These are phyloP conservation scores for Xestia xanthographa DNA, from an alignment of 2,888 invertebrate species.

Conservation along the genomic window DNA sequence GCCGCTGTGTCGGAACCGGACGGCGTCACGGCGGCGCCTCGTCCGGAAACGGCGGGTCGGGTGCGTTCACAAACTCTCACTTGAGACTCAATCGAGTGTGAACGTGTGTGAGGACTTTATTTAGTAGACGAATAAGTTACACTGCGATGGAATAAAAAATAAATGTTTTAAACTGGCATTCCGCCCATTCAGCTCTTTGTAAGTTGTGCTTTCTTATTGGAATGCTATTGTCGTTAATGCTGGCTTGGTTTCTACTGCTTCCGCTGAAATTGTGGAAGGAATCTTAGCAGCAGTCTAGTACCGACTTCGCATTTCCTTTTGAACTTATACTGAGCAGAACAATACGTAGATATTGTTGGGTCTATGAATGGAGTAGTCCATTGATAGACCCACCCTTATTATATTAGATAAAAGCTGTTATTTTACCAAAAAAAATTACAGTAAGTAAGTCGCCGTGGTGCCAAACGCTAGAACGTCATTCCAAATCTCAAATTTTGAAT, in stretches of 20 bases:
- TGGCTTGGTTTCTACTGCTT: constrained; percentile 54
- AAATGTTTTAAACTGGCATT: constrained; percentile 65
- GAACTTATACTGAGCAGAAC: not conserved
- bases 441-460: not conserved
- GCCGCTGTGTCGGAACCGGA: constrained; percentile 77
- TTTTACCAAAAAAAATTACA: not conserved
- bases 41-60: constrained; percentile 80
- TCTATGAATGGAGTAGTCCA: no score
- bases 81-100: constrained; percentile 80
- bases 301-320: not conserved
- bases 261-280: constrained; percentile 34
- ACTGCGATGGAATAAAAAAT: constrained; percentile 64
- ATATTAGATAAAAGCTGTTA: not conserved
- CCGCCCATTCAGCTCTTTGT: constrained; percentile 58
- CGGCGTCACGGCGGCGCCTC: constrained; percentile 86
- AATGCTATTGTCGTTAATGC: constrained; percentile 59
- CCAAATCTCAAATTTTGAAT: not conserved
- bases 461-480: not conserved
- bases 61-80: constrained; percentile 81
- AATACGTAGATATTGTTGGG: no score
- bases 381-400: not conserved
- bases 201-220: constrained; percentile 48
- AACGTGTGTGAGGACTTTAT: constrained; percentile 76
- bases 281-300: constrained; percentile 15
- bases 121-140: constrained; percentile 71